Conservation (phyloP, 2,113 vertebrate species). For the Gadus chalcogrammus region DNA sequence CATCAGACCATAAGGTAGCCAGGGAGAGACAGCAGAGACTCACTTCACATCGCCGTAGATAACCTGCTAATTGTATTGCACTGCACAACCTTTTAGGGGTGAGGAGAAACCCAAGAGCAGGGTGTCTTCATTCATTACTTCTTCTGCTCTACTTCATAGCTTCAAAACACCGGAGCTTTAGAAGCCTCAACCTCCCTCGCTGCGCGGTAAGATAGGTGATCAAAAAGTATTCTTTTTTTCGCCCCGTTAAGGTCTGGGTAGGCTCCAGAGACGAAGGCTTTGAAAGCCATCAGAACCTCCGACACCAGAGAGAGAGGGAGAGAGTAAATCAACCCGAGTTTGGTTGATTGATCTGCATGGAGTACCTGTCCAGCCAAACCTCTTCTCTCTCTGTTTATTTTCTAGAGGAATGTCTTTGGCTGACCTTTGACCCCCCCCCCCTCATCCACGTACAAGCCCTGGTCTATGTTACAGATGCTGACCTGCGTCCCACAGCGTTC, state of each 20-base stretch:
- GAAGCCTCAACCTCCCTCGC: neutral
- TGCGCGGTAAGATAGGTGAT: too few species aligned
- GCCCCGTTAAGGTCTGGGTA: too few species aligned
- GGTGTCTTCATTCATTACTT: neutral
- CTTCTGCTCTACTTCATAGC: neutral
- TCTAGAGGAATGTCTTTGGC: constrained; percentile 66
- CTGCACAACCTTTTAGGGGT: constrained; percentile 32
- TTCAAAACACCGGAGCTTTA: neutral
- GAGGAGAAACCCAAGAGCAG: neutral
- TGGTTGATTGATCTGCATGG: constrained; percentile 40
- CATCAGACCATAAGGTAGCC: constrained; percentile 11
- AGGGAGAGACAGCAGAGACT: constrained; percentile 45
- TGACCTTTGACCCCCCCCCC: constrained; percentile 69
- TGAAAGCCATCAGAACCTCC: neutral
- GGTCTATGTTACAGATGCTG: constrained; percentile 68
- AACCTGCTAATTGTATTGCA: constrained; percentile 72
- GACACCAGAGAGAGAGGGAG: constrained; percentile 22
- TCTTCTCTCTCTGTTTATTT: constrained; percentile 67
- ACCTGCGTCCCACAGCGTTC: constrained; percentile 46
- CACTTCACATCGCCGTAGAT: constrained; percentile 56
- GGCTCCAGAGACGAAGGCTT: neutral
- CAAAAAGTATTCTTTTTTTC: too few species aligned
- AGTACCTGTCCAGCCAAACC: constrained; percentile 57
- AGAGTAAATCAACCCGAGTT: neutral
- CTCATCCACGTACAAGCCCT: constrained; percentile 68